Evolutionary conservation across 2,888 invertebrate genomes (phyloP).

Genomic region (Zhengitettix transpicula): DNA sequence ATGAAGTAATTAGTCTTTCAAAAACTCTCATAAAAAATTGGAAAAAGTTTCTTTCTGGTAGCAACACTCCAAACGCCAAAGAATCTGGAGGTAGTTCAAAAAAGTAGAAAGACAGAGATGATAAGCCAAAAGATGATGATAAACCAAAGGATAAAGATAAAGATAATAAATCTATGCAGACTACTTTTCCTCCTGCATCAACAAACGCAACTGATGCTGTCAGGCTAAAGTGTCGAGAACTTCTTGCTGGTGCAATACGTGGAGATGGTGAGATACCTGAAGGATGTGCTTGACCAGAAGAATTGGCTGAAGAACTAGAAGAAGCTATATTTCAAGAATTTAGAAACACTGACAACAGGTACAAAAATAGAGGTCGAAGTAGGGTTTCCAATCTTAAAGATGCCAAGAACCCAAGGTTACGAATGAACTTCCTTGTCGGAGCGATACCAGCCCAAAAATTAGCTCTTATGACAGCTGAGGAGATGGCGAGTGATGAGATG

Average conservation of each 20-base stretch:
- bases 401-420: slow-evolving; percentile 79
- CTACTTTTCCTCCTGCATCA: slow-evolving; percentile 43
- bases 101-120: slow-evolving; percentile 50
- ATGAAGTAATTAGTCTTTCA: slow-evolving; percentile 83
- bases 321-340: slow-evolving; percentile 84
- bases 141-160: slow-evolving; percentile 23
- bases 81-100: slow-evolving; percentile 42
- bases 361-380: slow-evolving; percentile 89
- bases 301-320: slow-evolving; percentile 78
- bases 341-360: slow-evolving; percentile 86
- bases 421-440: slow-evolving; percentile 83
- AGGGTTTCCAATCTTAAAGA: slow-evolving; percentile 96
- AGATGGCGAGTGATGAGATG: slow-evolving; percentile 99
- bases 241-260: slow-evolving; percentile 65
- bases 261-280: slow-evolving; percentile 42
- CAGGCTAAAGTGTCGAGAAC: slow-evolving; percentile 81
- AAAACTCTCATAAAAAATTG: slow-evolving; percentile 95
- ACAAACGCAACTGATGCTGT: slow-evolving; percentile 68
- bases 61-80: slow-evolving; percentile 31
- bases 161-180: slow-evolving; percentile 30
- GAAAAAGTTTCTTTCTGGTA: slow-evolving; percentile 79
- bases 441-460: slow-evolving; percentile 65
- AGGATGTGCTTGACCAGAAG: slow-evolving; percentile 70
- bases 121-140: slow-evolving; percentile 26
- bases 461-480: slow-evolving; percentile 93